Evolutionary conservation across 1,140 invertebrate genomes (phyloP).

Genomic region (Megathymus violae): DNA sequence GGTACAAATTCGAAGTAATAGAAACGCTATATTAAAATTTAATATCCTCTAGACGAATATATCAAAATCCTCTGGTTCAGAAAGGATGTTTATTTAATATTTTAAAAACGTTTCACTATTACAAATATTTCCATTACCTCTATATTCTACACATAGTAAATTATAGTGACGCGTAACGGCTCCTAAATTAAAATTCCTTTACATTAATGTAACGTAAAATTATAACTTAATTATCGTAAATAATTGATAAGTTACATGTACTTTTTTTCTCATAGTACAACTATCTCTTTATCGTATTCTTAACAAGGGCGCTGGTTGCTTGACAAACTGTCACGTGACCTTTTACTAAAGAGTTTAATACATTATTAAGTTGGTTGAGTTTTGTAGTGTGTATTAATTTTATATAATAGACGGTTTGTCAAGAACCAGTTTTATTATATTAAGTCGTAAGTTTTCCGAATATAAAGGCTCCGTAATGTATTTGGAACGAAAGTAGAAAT

Average conservation of each 20-base stretch:
- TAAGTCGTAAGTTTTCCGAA: constrained; percentile 29
- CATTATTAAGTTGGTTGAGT: constrained; percentile 34
- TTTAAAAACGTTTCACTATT: constrained; percentile 64
- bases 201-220: constrained; percentile 33
- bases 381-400: constrained; percentile 35
- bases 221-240: constrained; percentile 27
- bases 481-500: constrained; percentile 19
- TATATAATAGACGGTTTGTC: constrained; percentile 35
- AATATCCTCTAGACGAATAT: constrained; percentile 64
- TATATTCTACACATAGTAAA: constrained; percentile 75
- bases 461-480: constrained; percentile 22
- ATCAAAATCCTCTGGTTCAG: constrained; percentile 63
- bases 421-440: constrained; percentile 35
- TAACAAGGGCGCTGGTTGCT: constrained; percentile 31
- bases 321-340: constrained; percentile 38
- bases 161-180: constrained; percentile 66
- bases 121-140: constrained; percentile 71
- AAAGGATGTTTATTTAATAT: constrained; percentile 70
- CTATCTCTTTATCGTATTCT: constrained; percentile 23
- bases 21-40: constrained; percentile 64
- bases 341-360: constrained; percentile 35
- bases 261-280: constrained; percentile 32
- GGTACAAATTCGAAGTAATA: constrained; percentile 75
- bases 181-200: constrained; percentile 48
- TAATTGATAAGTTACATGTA: constrained; percentile 30